phyloP scores from a whole-genome alignment of 2,888 invertebrate genomes.

The Drosophila ezoana region DNA sequence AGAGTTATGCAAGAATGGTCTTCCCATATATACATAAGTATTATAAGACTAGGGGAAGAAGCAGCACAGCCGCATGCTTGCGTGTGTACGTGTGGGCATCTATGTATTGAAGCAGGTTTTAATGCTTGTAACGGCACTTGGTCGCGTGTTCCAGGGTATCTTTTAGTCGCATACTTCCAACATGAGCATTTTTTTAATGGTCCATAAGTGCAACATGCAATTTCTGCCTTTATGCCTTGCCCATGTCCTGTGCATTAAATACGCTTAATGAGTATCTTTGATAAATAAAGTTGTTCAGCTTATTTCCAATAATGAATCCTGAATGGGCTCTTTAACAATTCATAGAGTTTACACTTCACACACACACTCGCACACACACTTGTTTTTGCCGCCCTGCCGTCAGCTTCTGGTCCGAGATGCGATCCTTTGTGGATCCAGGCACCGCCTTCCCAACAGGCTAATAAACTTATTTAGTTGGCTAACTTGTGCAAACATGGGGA shows the following conservation, averaged over 20 bases:
- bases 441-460: conserved; percentile 62
- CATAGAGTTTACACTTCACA: conserved; percentile 25
- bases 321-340: conserved; percentile 15
- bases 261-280: conserved; percentile 47
- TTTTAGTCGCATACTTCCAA: no score
- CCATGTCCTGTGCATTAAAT: conserved; percentile 29
- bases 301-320: conserved; percentile 20
- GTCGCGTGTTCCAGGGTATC: no score
- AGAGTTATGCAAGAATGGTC: no score
- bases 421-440: conserved; percentile 1
- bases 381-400: not conserved
- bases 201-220: conserved; percentile 29
- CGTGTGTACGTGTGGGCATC: no score
- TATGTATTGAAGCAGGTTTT: no score
- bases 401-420: not conserved
- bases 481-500: conserved; percentile 71
- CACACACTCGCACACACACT: not conserved
- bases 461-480: conserved; percentile 75
- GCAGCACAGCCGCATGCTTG: no score
- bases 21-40: no score
- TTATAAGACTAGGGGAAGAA: no score
- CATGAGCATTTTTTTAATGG: conserved; percentile 25
- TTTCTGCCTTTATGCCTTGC: conserved; percentile 7
- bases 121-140: no score
- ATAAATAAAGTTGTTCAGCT: conserved; percentile 30